Evolutionary conservation across 2,888 invertebrate genomes (phyloP).

Genomic region (Rhaphigaster nebulosa): DNA sequence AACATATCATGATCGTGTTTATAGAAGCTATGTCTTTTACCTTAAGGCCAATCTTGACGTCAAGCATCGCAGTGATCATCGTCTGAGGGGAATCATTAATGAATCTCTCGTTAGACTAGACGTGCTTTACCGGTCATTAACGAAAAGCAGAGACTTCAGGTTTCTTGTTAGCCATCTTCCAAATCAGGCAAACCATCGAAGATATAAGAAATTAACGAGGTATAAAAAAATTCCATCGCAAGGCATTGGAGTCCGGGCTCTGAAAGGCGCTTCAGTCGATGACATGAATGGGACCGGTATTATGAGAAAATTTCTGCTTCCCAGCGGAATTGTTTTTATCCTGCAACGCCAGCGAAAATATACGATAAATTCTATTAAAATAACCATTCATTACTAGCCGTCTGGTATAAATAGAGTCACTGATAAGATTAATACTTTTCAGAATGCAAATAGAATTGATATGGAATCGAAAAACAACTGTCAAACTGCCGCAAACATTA

Average conservation of each 20-base stretch:
- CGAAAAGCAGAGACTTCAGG: not conserved
- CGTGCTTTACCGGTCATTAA: constrained; percentile 28
- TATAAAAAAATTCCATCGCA: not conserved
- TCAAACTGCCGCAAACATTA: not conserved
- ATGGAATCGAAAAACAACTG: not conserved
- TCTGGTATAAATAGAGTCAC: constrained; percentile 4
- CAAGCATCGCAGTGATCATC: not conserved
- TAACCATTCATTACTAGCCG: constrained; percentile 11
- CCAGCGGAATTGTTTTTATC: not conserved
- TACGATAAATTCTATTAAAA: not conserved
- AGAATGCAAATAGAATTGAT: constrained; percentile 22
- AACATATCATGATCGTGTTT: not conserved
- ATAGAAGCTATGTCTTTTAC: not conserved
- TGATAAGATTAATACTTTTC: constrained; percentile 13
- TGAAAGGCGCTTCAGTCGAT: not conserved
- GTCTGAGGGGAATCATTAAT: constrained; percentile 7
- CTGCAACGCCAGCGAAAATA: not conserved
- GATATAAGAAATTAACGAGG: not conserved
- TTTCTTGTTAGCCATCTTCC: not conserved
- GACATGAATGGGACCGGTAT: not conserved
- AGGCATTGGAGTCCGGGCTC: not conserved
- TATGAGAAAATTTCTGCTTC: not conserved
- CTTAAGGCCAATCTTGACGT: constrained; percentile 18
- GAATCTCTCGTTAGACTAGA: not conserved
- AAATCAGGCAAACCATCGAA: not conserved